Base-by-base conservation (phyloP, 2,113 vertebrate species). In the Xerus inauris region DNA sequence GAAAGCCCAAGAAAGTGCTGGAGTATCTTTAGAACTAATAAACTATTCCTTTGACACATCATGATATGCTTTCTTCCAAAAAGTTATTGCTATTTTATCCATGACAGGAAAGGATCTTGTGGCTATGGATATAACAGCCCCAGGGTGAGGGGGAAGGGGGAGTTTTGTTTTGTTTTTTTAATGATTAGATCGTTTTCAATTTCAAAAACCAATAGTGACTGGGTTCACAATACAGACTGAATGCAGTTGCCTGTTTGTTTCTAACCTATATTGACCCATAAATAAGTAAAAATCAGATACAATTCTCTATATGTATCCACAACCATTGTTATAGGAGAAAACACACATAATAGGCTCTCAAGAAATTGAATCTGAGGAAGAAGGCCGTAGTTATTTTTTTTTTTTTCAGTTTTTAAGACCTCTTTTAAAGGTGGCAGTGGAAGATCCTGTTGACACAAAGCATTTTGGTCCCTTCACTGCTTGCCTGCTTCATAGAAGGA, bases 371-470 rank as follows among this genome's bases (percentile, higher is more conserved):
- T 54, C 65, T 71, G 57, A 71, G 69, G 8, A 83, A 57, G 28
- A 82, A 65, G 81, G 6, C 11, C 32, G 1, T 82, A 20, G 42
- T 49, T 71, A 38, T 72, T 59, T 57, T 54, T 6, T 42, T 72
- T 59, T 57, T 54, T 6, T 42, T 88, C 49, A 76, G 0, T 90
- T 64, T 93, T 9, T 19, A 73, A n/a, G 24, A 8, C 40, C 84
- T 87, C 69, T 84, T 90, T 91, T 75, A 93, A 96, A 93, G 42
- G n/a, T 94, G 32, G 73, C 22, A 30, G 40, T 94, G 49, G 81
- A 84, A 90, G 90, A 47, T 91, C 12, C 77, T 87, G 2, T 54
- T 83, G 84, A 86, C 76, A 42, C 0, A 3, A 62, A 87, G 49
- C 24, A 32, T 35, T n/a, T 87, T 30, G 17, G 16, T 69, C 89